Percentiles rank a stretch among this genome's conserved stretches.
phyloP scores from a whole-genome alignment of 2,113 vertebrate genomes.

The Meriones unguiculatus region DNA sequence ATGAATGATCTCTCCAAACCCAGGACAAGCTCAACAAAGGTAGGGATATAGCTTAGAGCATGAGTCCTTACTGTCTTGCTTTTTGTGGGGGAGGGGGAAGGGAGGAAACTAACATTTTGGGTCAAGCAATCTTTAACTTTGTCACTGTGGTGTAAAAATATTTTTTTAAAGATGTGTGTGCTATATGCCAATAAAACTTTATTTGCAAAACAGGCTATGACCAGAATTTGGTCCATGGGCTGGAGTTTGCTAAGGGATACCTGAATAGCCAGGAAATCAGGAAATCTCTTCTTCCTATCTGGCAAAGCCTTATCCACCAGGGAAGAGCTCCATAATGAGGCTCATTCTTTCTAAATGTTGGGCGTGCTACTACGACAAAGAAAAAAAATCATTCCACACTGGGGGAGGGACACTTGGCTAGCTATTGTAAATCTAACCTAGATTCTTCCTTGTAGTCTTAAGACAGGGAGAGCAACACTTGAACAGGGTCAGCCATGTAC shows the following conservation, averaged over 20 bases:
- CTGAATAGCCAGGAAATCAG: background rate
- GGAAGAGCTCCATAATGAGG: constrained; percentile 63
- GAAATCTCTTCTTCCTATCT: background rate
- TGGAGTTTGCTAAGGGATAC: background rate
- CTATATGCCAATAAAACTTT: background rate
- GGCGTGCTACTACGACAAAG: background rate
- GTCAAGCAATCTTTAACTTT: background rate
- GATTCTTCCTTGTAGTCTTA: constrained; percentile 68
- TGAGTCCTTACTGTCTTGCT: background rate
- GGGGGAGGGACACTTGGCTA: constrained; percentile 22
- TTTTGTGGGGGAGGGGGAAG: background rate
- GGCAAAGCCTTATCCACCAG: background rate
- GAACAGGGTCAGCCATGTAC: constrained; percentile 82
- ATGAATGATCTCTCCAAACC: constrained; percentile 27
- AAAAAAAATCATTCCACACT: constrained; percentile 9
- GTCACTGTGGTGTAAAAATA: background rate
- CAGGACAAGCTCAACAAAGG: background rate
- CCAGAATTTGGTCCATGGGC: background rate
- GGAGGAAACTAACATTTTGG: background rate
- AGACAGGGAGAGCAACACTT: constrained; percentile 75
- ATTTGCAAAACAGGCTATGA: background rate
- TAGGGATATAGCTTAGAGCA: background rate
- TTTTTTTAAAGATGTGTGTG: background rate
- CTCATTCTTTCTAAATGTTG: background rate
- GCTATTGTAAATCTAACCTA: constrained; percentile 57